Conservation (phyloP, 2,888 invertebrate genomes). For the Mayetiola destructor region DNA sequence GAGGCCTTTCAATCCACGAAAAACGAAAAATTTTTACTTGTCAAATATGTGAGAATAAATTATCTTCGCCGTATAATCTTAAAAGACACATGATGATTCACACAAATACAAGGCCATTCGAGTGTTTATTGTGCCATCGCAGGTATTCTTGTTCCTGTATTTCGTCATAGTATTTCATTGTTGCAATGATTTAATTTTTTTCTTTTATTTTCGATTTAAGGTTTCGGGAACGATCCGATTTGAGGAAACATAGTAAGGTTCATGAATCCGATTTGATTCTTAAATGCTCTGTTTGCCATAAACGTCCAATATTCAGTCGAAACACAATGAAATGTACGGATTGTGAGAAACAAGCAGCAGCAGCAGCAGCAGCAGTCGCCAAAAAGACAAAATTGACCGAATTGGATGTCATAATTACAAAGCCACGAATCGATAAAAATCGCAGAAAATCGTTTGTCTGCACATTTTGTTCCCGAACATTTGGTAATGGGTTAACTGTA, state of each 20-base stretch:
- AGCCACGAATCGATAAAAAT: constrained; percentile 15
- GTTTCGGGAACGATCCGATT: constrained; percentile 33
- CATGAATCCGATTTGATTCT: constrained; percentile 27
- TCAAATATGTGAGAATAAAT: constrained; percentile 31
- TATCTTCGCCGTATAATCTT: constrained; percentile 32
- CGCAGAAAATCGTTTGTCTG: constrained; percentile 28
- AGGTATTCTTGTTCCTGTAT: constrained; percentile 1
- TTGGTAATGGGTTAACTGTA: no score
- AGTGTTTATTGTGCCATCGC: background rate
- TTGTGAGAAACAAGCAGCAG: constrained; percentile 23
- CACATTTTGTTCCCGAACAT: constrained; percentile 31
- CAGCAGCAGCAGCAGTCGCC: no score
- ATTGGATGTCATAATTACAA: constrained; percentile 13
- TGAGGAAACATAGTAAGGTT: constrained; percentile 32
- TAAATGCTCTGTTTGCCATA: constrained; percentile 31
- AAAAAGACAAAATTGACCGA: background rate
- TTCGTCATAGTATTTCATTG: background rate
- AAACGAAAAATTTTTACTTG: constrained; percentile 29
- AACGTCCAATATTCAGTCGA: constrained; percentile 25
- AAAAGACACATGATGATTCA: constrained; percentile 35
- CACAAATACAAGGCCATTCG: background rate
- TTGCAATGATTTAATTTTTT: background rate
- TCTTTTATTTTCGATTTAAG: constrained; percentile 30
- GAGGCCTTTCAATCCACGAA: constrained; percentile 9
- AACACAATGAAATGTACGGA: constrained; percentile 30